These are phyloP conservation scores for Eidolon dupreanum DNA, from an alignment of 2,797 vertebrate genomes.

Conservation along the genomic window DNA sequence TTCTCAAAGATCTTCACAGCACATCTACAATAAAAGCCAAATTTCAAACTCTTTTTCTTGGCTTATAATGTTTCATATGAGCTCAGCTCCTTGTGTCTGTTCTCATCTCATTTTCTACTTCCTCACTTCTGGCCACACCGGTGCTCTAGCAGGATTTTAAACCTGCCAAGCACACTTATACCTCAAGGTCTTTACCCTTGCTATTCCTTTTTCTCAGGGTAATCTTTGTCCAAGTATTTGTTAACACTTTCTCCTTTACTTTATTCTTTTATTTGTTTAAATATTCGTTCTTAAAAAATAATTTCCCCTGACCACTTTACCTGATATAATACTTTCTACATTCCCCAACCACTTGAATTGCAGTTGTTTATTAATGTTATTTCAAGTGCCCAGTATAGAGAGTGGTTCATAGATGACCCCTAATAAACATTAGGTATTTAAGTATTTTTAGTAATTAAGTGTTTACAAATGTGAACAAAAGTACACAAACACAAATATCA, in stretches of 20 bases:
- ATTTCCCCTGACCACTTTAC: constrained; percentile 24
- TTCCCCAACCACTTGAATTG: not conserved
- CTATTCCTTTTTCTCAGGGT: not conserved
- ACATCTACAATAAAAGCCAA: not conserved
- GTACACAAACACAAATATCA: not conserved
- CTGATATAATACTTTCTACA: not conserved
- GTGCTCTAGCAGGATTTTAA: not conserved
- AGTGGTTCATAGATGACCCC: not conserved
- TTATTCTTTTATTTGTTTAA: not conserved
- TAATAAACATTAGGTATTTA: not conserved
- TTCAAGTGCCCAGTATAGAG: not conserved
- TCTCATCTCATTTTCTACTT: not conserved
- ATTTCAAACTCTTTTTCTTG: not conserved
- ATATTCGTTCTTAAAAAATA: not conserved
- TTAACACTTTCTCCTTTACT: not conserved
- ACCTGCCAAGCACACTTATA: not conserved
- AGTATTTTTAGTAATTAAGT: not conserved
- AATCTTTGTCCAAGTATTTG: not conserved
- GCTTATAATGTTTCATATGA: not conserved
- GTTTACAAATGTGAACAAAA: not conserved
- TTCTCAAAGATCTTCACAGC: not conserved
- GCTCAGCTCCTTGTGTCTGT: not conserved
- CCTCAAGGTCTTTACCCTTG: not conserved
- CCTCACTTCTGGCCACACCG: not conserved
- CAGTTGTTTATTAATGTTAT: not conserved